phyloP scores from a whole-genome alignment of 2,888 invertebrate species.

The Hyposoter didymator region DNA sequence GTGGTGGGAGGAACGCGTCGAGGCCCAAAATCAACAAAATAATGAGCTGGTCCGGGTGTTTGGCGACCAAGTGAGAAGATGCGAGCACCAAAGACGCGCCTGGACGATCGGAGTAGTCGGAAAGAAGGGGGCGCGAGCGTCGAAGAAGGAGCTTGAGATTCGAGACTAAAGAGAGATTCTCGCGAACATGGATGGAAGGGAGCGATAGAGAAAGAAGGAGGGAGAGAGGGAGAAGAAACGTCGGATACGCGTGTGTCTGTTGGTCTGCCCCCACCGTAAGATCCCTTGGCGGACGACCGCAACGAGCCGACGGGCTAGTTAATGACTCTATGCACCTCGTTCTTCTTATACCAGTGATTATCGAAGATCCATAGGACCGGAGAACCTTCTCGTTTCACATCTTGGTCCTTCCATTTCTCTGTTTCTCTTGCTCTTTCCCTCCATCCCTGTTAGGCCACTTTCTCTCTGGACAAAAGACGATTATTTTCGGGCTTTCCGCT shows the following conservation, averaged over 20 bases:
- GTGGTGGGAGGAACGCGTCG: slow-evolving; percentile 61
- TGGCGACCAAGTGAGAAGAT: slow-evolving; percentile 70
- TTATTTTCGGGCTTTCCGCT: slow-evolving; percentile 47
- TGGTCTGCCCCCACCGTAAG: slow-evolving; percentile 37
- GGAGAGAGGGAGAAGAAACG: slow-evolving; percentile 53
- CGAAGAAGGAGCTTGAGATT: slow-evolving; percentile 31
- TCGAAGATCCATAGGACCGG: slow-evolving; percentile 63
- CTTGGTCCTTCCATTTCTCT: slow-evolving; percentile 21
- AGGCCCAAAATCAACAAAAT: slow-evolving; percentile 75
- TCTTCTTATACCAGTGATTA: slow-evolving; percentile 74
- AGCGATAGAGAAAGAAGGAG: slow-evolving; percentile 23
- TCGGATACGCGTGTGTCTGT: slow-evolving; percentile 55
- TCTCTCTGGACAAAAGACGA: slow-evolving; percentile 45
- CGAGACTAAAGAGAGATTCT: slow-evolving; percentile 45
- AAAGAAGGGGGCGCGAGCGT: slow-evolving; percentile 39
- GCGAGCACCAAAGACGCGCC: slow-evolving; percentile 58
- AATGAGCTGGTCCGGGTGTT: slow-evolving; percentile 72
- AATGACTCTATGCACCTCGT: slow-evolving; percentile 80
- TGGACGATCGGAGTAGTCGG: slow-evolving; percentile 35
- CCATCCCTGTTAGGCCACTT: slow-evolving; percentile 45
- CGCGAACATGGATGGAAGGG: slow-evolving; percentile 20
- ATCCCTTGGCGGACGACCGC: slow-evolving; percentile 73
- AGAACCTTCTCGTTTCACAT: slow-evolving; percentile 37
- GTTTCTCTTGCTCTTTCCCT: slow-evolving; percentile 10
- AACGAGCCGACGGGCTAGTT: slow-evolving; percentile 79